phyloP scores from a whole-genome alignment of 2,888 invertebrate genomes.

The Polyommatus icarus region DNA sequence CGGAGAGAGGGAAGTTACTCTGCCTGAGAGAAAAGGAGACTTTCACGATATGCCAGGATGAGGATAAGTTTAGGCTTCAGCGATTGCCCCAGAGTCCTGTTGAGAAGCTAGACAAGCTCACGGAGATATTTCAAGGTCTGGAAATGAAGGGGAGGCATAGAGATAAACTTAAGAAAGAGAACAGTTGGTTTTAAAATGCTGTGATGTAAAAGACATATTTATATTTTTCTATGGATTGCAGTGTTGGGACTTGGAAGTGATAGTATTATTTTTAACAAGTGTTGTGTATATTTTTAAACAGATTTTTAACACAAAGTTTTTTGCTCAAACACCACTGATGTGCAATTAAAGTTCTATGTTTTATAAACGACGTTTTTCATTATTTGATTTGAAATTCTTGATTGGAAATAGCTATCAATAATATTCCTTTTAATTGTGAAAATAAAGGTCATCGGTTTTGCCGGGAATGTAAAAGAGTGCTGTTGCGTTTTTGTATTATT shows the following conservation, averaged over 20 bases:
- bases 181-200: constrained; percentile 69
- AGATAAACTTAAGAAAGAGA: constrained; percentile 70
- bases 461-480: too few species aligned
- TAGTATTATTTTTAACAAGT: constrained; percentile 53
- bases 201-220: constrained; percentile 24
- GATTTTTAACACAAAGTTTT: constrained; percentile 46
- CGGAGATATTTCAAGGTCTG: constrained; percentile 70
- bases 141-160: constrained; percentile 67
- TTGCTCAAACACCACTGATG: constrained; percentile 60
- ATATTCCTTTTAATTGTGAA: neutral
- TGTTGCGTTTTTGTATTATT: too few species aligned
- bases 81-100: constrained; percentile 60
- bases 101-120: constrained; percentile 62
- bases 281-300: constrained; percentile 41
- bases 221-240: constrained; percentile 31
- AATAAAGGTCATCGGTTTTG: neutral
- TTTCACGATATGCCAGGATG: constrained; percentile 50
- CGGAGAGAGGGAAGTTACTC: constrained; percentile 68
- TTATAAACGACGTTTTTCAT: neutral
- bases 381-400: neutral
- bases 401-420: neutral
- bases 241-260: constrained; percentile 47
- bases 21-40: constrained; percentile 67
- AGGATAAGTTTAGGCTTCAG: constrained; percentile 57
- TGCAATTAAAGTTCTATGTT: constrained; percentile 23